A percentile compares a stretch with the other conserved stretches of the same genome.
Conservation (phyloP, 2,113 vertebrate species). For the Bettongia penicillata region DNA sequence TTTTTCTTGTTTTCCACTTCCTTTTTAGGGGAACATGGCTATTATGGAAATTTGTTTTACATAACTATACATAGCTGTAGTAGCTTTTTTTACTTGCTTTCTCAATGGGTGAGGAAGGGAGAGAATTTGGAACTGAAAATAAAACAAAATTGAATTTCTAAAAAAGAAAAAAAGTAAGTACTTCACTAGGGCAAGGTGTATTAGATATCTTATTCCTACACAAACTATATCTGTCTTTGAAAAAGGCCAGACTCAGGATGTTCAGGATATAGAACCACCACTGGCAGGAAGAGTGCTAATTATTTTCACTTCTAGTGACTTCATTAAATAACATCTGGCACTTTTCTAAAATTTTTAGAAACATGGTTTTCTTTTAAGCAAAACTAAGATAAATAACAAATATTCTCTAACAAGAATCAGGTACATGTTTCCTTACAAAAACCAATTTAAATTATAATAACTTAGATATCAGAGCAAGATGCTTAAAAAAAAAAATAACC, state of each 20-base stretch:
- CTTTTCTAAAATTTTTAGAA: neutral
- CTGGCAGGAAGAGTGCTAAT: neutral
- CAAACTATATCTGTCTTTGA: neutral
- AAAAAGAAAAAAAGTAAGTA: neutral
- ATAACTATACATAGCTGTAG: neutral
- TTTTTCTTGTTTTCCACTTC: neutral
- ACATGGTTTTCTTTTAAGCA: neutral
- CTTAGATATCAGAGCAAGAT: constrained; percentile 38
- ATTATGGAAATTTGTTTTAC: neutral
- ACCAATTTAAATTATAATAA: constrained; percentile 59
- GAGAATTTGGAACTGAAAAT: neutral
- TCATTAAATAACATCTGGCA: neutral
- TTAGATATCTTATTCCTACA: neutral
- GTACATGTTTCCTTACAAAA: constrained; percentile 28
- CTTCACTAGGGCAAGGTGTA: neutral
- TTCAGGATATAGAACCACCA: neutral
- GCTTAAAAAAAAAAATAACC: neutral
- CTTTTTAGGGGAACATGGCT: neutral
- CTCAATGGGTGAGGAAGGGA: neutral
- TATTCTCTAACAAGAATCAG: neutral
- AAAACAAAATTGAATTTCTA: neutral
- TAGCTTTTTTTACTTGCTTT: neutral
- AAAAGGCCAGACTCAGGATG: neutral
- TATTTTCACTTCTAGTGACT: neutral
- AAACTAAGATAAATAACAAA: neutral